A percentile compares a stretch with the other conserved stretches of the same genome.
Evolutionary conservation across 1,140 invertebrate genomes (phyloP).

Genomic region (Maconellicoccus hirsutus): DNA sequence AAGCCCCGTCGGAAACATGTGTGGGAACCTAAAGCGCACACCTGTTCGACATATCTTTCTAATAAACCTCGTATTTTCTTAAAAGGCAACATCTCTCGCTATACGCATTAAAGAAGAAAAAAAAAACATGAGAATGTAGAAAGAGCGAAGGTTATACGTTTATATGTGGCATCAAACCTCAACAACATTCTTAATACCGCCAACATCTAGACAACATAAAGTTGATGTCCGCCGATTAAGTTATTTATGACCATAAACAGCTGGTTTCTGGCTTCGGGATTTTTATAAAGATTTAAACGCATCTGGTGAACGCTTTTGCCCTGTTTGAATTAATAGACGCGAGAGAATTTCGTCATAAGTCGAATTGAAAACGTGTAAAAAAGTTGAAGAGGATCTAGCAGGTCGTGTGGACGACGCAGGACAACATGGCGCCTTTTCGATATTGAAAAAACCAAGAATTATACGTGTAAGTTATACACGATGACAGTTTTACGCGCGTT

Average conservation of each 20-base stretch:
- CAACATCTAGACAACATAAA: constrained; percentile 12
- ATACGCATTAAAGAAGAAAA: background rate
- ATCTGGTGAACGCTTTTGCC: background rate
- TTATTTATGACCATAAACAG: constrained; percentile 20
- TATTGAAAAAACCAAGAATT: too few relatives aligned
- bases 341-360: background rate
- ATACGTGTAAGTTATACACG: background rate
- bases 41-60: constrained; percentile 1
- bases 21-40: background rate
- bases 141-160: constrained; percentile 9
- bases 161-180: constrained; percentile 11
- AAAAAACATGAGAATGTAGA: constrained; percentile 4
- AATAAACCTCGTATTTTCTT: constrained; percentile 4
- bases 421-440: too few relatives aligned
- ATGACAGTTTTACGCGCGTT: constrained; percentile 3
- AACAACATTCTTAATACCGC: constrained; percentile 14
- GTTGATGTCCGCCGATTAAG: constrained; percentile 13
- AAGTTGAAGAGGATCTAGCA: too few relatives aligned
- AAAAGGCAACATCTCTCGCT: background rate
- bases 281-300: background rate
- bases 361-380: too few relatives aligned
- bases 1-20: too few relatives aligned
- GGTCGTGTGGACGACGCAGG: too few relatives aligned
- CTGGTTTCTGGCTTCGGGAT: constrained; percentile 10
- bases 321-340: background rate